Evolutionary conservation across 2,113 vertebrate species (phyloP), one percentile per base, ranked within the genome.

Genomic region (Lagopus leucura): DNA sequence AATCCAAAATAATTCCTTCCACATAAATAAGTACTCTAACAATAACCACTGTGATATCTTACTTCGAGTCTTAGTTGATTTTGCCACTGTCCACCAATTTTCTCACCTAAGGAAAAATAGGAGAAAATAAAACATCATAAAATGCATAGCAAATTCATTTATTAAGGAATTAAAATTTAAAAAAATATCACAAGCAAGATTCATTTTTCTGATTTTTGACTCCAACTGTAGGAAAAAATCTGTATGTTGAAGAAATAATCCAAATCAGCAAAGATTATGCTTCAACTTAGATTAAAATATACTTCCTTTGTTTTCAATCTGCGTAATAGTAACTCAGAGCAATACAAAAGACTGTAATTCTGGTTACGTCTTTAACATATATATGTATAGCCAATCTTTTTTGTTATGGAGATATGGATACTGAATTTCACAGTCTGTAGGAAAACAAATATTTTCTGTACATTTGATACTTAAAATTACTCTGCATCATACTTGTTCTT

Each of bases 21-120:
- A 80, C 25, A n/a, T 84, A 74, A 72, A 36, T 38, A 48, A 78
- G 82, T 72, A 58, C 52, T 83, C 25, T 89, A 96, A 58, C 27
- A 66, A 30, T 8, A 6, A 82, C 72, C 15, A 48, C 8, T 78
- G n/a, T 94, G 58, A 95, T 95, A 88, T 93, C 98, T 98, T 98
- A 98, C 98, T 97, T 97, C 94, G 69, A 92, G 52, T 77, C 82
- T 96, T 75, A 77, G 96, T 83, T 89, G 95, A 88, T 95, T 97
- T 95, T 95, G 79, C 32, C 36, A 86, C 21, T 95, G 38, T 87
- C 90, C 94, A 86, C 82, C 67, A 84, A 92, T 89, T 74, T 88
- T 96, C 91, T 97, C 91, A 95, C 95, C 97, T 98, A 94, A 83
- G 77, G 14, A 65, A 94, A 61, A 40, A 40, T 28, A 40, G 6